A percentile compares a stretch with the other conserved stretches of the same genome.
These are phyloP conservation scores for Metalampra italica DNA, from an alignment of 2,888 invertebrate species.

Conservation along the genomic window DNA sequence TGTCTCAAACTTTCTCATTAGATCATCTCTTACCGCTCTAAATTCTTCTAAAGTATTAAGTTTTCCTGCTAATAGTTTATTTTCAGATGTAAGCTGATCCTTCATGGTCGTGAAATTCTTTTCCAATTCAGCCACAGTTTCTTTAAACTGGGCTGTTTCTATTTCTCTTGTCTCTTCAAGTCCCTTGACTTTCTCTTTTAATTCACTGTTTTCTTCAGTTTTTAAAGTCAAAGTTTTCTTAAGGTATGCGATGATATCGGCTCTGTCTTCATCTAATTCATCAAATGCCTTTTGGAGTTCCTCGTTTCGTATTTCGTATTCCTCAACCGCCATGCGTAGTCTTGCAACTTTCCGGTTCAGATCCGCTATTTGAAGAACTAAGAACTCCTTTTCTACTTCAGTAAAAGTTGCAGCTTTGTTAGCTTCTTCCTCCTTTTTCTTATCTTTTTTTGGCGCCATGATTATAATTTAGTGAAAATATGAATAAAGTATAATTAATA, in stretches of 20 bases:
- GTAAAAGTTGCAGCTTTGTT: constrained; percentile 66
- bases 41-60: constrained; percentile 94
- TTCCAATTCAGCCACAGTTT: constrained; percentile 83
- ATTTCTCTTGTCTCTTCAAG: constrained; percentile 83
- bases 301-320: constrained; percentile 85
- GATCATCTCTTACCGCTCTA: constrained; percentile 89
- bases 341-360: constrained; percentile 89
- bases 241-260: constrained; percentile 90
- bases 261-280: constrained; percentile 87
- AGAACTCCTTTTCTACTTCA: constrained; percentile 89
- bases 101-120: constrained; percentile 87
- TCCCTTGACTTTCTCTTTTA: constrained; percentile 85
- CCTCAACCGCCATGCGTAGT: constrained; percentile 80
- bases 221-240: constrained; percentile 86
- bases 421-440: constrained; percentile 37
- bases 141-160: constrained; percentile 81
- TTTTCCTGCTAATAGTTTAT: constrained; percentile 91
- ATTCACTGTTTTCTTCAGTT: constrained; percentile 80
- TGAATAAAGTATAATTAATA: no score
- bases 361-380: constrained; percentile 89
- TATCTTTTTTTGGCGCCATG: constrained; percentile 56
- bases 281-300: constrained; percentile 79
- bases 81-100: constrained; percentile 91
- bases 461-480: constrained; percentile 5
- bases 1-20: constrained; percentile 89